These are phyloP conservation scores for Octonoba sinensis DNA, from an alignment of 2,888 invertebrate genomes.

Conservation along the genomic window DNA sequence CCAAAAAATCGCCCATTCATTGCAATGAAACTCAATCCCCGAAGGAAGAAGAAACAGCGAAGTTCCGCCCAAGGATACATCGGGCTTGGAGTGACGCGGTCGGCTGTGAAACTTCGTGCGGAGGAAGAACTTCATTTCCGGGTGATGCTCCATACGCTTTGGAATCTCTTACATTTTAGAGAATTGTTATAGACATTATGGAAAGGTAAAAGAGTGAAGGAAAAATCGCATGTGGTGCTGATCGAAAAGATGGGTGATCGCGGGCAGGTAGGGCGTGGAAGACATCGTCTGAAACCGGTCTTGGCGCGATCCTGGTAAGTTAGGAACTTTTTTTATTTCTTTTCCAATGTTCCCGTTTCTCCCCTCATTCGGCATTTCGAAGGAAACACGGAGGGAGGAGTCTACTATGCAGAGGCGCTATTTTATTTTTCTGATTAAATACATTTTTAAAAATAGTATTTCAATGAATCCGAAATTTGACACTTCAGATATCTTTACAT, in stretches of 20 bases:
- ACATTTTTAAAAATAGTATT: too few relatives aligned
- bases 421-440: too few relatives aligned
- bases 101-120: background rate
- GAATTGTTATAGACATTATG: too few relatives aligned
- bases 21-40: slow-evolving; percentile 41
- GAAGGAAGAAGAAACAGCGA: slow-evolving; percentile 1
- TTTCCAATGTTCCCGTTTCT: background rate
- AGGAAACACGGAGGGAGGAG: too few relatives aligned
- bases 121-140: slow-evolving; percentile 38
- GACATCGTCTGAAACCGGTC: slow-evolving; percentile 9
- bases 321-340: slow-evolving; percentile 19
- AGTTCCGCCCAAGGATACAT: slow-evolving; percentile 52
- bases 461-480: too few relatives aligned
- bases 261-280: slow-evolving; percentile 20
- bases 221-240: background rate
- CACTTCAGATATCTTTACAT: too few relatives aligned
- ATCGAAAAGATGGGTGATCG: slow-evolving; percentile 2
- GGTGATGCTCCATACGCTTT: slow-evolving; percentile 4
- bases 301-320: slow-evolving; percentile 42
- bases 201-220: too few relatives aligned
- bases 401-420: too few relatives aligned
- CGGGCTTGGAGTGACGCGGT: slow-evolving; percentile 42
- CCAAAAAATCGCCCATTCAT: slow-evolving; percentile 49
- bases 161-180: too few relatives aligned
- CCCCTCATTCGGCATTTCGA: background rate